Evolutionary conservation across 2,888 invertebrate species (phyloP).

Genomic region (Ochlodes sylvanus): DNA sequence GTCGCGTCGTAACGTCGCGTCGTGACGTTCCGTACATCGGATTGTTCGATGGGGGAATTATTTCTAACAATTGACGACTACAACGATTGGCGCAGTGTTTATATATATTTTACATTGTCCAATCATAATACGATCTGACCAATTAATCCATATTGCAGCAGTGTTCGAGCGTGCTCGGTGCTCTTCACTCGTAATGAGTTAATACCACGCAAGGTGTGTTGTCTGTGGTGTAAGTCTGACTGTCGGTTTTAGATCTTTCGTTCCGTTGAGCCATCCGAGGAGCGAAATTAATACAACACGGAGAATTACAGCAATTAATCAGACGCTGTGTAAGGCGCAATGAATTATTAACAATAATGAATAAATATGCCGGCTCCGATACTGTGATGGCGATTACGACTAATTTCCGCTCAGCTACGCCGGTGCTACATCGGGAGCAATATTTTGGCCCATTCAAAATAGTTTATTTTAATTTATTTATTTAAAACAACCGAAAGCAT

Average conservation of each 20-base stretch:
- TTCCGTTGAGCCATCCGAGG: not conserved
- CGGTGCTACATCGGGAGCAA: conserved; percentile 32
- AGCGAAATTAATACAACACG: conserved; percentile 28
- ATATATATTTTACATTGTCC: no score
- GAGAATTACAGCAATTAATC: conserved; percentile 28
- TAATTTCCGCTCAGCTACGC: conserved; percentile 43
- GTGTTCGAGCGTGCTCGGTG: no score
- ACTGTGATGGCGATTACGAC: conserved; percentile 48
- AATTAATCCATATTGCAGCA: no score
- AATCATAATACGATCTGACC: no score
- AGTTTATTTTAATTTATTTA: no score
- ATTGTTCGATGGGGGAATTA: no score
- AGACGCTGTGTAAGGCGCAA: conserved; percentile 15
- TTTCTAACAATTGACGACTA: no score
- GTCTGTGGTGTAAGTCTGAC: not conserved
- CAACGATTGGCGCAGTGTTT: no score
- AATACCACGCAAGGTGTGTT: not conserved
- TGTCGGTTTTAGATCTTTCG: not conserved
- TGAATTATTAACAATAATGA: conserved; percentile 45
- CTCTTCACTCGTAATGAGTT: no score
- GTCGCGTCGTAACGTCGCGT: no score
- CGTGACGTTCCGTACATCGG: no score
- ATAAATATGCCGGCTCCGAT: conserved; percentile 50
- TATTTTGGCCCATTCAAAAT: not conserved
- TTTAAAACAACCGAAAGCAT: no score